Percentiles rank a stretch among this genome's conserved stretches.
Conservation (phyloP, 2,113 vertebrate species). For the Halcyon malimbica region DNA sequence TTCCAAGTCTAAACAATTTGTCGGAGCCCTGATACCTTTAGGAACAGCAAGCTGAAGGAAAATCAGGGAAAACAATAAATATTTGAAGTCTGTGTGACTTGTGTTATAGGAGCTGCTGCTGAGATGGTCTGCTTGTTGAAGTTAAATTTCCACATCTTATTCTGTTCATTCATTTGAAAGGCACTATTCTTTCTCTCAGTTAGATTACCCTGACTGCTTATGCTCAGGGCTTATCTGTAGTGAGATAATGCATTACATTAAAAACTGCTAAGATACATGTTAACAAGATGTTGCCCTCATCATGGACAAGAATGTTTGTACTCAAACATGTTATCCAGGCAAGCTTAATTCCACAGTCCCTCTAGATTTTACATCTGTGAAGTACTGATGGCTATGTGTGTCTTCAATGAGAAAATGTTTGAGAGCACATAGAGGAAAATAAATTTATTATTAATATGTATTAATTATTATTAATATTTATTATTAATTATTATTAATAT, state of each 20-base stretch:
- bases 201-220: not conserved
- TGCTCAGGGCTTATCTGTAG: not conserved
- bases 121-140: not conserved
- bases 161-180: not conserved
- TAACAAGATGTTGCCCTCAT: slow-evolving; percentile 28
- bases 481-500: too few species aligned
- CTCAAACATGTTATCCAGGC: not conserved
- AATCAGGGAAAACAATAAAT: not conserved
- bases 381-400: not conserved
- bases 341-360: not conserved
- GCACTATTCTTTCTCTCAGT: not conserved
- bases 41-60: not conserved
- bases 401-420: not conserved
- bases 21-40: not conserved
- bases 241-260: not conserved
- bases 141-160: not conserved
- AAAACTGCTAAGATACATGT: not conserved
- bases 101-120: not conserved
- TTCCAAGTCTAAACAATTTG: not conserved
- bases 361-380: not conserved
- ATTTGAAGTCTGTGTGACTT: not conserved
- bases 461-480: too few species aligned
- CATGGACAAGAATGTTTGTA: not conserved
- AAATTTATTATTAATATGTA: not conserved
- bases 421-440: not conserved